Percentiles rank a stretch among this genome's conserved stretches.
These are phyloP conservation scores for Amblyjoppa fuscipennis DNA, from an alignment of 2,888 invertebrate species.

Conservation along the genomic window DNA sequence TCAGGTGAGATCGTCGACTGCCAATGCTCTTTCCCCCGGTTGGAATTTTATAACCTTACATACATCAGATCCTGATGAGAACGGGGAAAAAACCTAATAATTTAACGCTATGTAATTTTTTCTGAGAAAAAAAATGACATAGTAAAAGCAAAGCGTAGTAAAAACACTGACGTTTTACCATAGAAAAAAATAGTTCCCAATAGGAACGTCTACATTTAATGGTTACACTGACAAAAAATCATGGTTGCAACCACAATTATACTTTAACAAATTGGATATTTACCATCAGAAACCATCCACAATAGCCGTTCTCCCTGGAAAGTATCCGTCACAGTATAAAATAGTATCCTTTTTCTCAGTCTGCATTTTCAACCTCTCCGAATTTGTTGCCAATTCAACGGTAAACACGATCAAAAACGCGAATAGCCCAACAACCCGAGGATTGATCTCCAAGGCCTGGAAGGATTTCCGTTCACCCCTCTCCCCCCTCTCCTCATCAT, in stretches of 20 bases:
- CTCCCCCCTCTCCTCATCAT: not conserved
- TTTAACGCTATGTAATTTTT: not conserved
- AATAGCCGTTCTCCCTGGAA: no score
- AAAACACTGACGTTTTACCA: no score
- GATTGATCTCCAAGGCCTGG: not conserved
- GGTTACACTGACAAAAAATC: no score
- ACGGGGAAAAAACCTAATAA: not conserved
- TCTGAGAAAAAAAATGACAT: not conserved
- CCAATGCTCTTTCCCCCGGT: not conserved
- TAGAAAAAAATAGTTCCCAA: no score
- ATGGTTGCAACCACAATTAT: no score
- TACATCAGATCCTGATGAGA: not conserved
- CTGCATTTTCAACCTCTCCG: not conserved
- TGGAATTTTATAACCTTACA: not conserved
- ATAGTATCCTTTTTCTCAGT: not conserved
- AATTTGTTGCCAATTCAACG: not conserved
- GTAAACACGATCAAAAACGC: not conserved
- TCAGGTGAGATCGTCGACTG: constrained; percentile 84
- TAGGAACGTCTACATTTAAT: no score
- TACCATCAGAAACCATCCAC: no score
- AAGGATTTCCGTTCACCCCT: not conserved
- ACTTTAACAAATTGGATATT: no score
- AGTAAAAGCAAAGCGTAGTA: no score
- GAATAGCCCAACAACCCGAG: not conserved
- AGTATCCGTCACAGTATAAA: no score